Evolutionary conservation across 2,797 vertebrate species (phyloP), one percentile per base, ranked within the genome.

Genomic region (Cyprinella venusta): DNA sequence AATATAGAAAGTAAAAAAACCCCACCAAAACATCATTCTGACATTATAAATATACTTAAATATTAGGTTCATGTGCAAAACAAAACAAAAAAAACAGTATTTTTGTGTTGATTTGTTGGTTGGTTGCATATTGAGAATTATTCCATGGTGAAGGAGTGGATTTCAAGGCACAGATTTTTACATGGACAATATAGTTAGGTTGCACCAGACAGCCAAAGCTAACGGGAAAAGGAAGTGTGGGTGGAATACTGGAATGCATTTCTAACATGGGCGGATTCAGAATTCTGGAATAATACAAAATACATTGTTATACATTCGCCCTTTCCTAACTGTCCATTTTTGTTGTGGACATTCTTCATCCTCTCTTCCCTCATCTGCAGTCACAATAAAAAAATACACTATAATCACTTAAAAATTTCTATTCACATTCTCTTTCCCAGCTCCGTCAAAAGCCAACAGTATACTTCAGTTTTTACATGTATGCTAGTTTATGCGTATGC

Each of bases 191-290:
- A 79, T 65, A 79, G 65, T 70, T 76, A 72, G 33, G 30, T n/a
- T 71, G 18, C 76, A 5, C 56, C 33, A 45, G 45, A 42, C 63
- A 72, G 68, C 69, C 63, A 74, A 33, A 71, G 76, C 71, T 74
- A 82, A 80, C 61, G 5, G 70, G 71, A 81, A 88, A 78, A 80
- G 79, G 82, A 81, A 72, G 82, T 84, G 86, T 77, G 82, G 79
- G 80, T 63, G 80, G 59, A 76, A 80, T 65, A 82, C 82, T 80
- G 80, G 85, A 87, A 88, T 84, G 79, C 68, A 80, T 69, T 84
- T 83, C 45, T 24, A 74, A 68, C 26, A 50, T 75, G 82, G 79
- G 82, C 74, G 79, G 82, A 81, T 59, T 74, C 15, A 33, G 45
- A 80, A 59, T 70, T 82, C 67, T 84, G 71, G 65, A 77, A 82